A percentile compares a stretch with the other conserved stretches of the same genome.
phyloP scores from a whole-genome alignment of 2,797 vertebrate genomes.

The Vireo griseus region DNA sequence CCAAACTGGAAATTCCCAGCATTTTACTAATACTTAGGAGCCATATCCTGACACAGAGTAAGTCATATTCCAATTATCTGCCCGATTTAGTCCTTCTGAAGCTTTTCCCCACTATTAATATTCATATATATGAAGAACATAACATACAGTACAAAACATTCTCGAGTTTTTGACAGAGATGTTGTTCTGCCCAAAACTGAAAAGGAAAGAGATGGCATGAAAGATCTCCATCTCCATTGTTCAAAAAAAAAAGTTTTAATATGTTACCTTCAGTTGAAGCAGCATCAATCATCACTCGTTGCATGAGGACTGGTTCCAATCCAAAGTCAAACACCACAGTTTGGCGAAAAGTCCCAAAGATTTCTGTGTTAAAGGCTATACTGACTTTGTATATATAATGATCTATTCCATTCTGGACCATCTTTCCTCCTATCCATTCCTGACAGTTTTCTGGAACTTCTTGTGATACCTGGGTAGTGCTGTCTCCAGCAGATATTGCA shows the following conservation, averaged over 20 bases:
- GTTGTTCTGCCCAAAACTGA: not conserved
- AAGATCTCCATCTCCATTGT: not conserved
- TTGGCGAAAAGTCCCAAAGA: conserved; percentile 98
- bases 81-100: not conserved
- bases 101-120: not conserved
- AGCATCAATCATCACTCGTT: conserved; percentile 97
- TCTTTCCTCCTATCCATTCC: conserved; percentile 91
- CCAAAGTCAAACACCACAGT: conserved; percentile 99
- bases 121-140: not conserved
- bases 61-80: not conserved
- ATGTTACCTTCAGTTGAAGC: conserved; percentile 95
- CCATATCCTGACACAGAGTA: not conserved
- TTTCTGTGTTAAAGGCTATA: conserved; percentile 96
- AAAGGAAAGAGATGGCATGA: not conserved
- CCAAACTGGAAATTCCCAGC: not conserved
- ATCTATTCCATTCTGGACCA: conserved; percentile 89
- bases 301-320: conserved; percentile 96
- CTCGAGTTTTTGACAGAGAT: not conserved
- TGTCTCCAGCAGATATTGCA: conserved; percentile 88
- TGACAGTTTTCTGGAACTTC: conserved; percentile 88
- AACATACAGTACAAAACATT: not conserved
- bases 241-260: not conserved
- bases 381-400: conserved; percentile 93
- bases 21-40: not conserved
- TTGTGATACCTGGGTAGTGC: conserved; percentile 83